A percentile compares a stretch with the other conserved stretches of the same genome.
phyloP scores from a whole-genome alignment of 1,140 invertebrate species.

The Ruditapes philippinarum region DNA sequence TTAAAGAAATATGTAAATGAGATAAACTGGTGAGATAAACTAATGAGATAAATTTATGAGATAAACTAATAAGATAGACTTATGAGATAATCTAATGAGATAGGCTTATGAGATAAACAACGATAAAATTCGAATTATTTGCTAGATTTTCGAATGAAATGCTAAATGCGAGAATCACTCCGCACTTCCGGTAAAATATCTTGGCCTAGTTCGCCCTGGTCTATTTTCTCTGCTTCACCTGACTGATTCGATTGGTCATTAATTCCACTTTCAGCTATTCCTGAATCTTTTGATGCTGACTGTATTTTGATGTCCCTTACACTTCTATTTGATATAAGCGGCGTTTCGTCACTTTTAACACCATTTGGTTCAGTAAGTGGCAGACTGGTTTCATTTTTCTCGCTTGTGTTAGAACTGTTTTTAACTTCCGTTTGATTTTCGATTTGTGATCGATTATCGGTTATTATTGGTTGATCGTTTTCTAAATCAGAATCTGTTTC shows the following conservation, averaged over 20 bases:
- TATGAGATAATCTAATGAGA: too few relatives aligned
- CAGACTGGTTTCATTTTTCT: not conserved
- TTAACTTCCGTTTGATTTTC: not conserved
- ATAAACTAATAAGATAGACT: too few relatives aligned
- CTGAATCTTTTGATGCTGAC: slow-evolving; percentile 2
- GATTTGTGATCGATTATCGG: not conserved
- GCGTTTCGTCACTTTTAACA: not conserved
- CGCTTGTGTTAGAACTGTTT: not conserved
- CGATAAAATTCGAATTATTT: too few relatives aligned
- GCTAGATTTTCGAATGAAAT: not conserved
- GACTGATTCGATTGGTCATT: not conserved
- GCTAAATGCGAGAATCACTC: slow-evolving; percentile 21
- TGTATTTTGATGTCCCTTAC: slow-evolving; percentile 11
- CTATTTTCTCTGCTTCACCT: not conserved
- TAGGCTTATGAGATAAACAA: too few relatives aligned
- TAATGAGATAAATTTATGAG: too few relatives aligned
- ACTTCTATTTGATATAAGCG: not conserved
- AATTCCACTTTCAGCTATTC: not conserved
- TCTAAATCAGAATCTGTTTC: not conserved
- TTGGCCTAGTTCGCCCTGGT: not conserved
- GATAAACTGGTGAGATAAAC: too few relatives aligned
- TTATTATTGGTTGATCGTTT: not conserved
- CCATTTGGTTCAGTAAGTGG: not conserved
- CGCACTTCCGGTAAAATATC: not conserved
- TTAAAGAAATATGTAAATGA: too few relatives aligned